Conservation (phyloP, 2,888 invertebrate species). For the Cordilura impudica region DNA sequence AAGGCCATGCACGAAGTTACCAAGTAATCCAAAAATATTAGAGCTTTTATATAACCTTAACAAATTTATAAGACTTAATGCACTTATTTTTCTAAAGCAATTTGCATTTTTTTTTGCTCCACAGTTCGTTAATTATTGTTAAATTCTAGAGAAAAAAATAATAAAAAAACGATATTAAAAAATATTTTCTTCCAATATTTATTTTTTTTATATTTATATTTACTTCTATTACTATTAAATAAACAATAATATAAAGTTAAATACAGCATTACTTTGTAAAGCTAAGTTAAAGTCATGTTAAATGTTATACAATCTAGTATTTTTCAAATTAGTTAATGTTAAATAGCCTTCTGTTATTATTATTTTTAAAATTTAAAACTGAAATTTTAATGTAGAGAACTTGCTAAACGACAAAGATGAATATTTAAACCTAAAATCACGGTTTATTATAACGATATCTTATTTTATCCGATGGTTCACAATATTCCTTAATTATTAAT, state of each 20-base stretch:
- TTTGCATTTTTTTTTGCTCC: slow-evolving; percentile 31
- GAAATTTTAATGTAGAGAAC: not conserved
- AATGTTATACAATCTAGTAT: slow-evolving; percentile 18
- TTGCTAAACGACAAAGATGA: slow-evolving; percentile 20
- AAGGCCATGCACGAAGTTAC: slow-evolving; percentile 95
- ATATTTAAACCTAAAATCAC: slow-evolving; percentile 78
- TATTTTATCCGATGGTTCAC: slow-evolving; percentile 84
- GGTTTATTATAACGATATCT: slow-evolving; percentile 85
- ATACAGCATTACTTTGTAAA: slow-evolving; percentile 47
- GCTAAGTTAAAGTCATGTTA: slow-evolving; percentile 32
- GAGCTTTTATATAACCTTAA: not conserved
- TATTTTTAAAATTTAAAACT: not conserved
- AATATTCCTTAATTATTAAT: slow-evolving; percentile 93
- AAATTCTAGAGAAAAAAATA: slow-evolving; percentile 6
- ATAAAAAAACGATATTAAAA: slow-evolving; percentile 19
- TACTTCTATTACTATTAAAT: slow-evolving; percentile 18
- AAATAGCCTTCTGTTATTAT: slow-evolving; percentile 20
- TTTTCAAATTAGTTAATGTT: slow-evolving; percentile 15
- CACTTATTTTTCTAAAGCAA: slow-evolving; percentile 52
- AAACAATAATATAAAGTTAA: slow-evolving; percentile 7
- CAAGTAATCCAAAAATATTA: slow-evolving; percentile 67
- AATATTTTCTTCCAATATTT: slow-evolving; percentile 22
- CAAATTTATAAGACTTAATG: slow-evolving; percentile 42
- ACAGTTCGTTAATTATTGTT: slow-evolving; percentile 8
- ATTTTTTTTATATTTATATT: slow-evolving; percentile 19